A percentile compares a stretch with the other conserved stretches of the same genome.
phyloP scores from a whole-genome alignment of 53 echinoderm and acorn worm genomes.

The Arbacia lixula region DNA sequence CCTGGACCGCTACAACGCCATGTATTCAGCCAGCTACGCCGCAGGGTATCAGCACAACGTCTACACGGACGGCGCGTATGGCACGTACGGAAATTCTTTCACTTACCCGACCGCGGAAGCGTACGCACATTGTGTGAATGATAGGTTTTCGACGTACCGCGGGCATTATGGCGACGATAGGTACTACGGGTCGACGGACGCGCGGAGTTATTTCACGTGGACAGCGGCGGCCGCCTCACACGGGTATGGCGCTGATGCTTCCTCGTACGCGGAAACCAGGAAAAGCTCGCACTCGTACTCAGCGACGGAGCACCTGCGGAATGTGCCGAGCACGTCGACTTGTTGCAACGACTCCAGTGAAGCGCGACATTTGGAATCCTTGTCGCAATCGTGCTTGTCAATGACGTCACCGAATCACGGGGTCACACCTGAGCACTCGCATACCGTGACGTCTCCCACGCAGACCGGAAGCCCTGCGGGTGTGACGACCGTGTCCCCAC shows the following conservation, averaged over 20 bases:
- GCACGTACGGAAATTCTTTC: conserved; percentile 84
- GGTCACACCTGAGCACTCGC: conserved; percentile 26
- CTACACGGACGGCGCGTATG: conserved; percentile 90
- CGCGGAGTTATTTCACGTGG: conserved; percentile 68
- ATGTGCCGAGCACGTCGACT: conserved; percentile 36
- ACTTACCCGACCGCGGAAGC: conserved; percentile 92
- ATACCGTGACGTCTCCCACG: conserved; percentile 54
- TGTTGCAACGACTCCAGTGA: conserved; percentile 66
- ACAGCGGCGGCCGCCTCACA: conserved; percentile 50
- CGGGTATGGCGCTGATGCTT: conserved; percentile 53
- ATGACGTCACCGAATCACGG: conserved; percentile 58
- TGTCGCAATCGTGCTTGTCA: conserved; percentile 53
- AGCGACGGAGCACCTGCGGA: conserved; percentile 18
- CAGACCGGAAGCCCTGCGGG: conserved; percentile 78
- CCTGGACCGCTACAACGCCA: conserved; percentile 90
- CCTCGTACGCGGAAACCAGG: conserved; percentile 49
- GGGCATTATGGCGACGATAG: conserved; percentile 93
- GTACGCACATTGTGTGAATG: conserved; percentile 90
- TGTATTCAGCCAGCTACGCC: conserved; percentile 90
- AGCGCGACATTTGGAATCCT: conserved; percentile 61
- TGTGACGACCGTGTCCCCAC: conserved; percentile 70
- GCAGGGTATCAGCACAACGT: conserved; percentile 89
- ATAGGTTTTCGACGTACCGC: conserved; percentile 82
- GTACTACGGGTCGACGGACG: conserved; percentile 76
- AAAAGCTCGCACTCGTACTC: conserved; percentile 65